A percentile compares a stretch with the other conserved stretches of the same genome.
These are phyloP conservation scores for Drosophila equinoxialis DNA, from an alignment of 1,140 invertebrate species.

Conservation along the genomic window DNA sequence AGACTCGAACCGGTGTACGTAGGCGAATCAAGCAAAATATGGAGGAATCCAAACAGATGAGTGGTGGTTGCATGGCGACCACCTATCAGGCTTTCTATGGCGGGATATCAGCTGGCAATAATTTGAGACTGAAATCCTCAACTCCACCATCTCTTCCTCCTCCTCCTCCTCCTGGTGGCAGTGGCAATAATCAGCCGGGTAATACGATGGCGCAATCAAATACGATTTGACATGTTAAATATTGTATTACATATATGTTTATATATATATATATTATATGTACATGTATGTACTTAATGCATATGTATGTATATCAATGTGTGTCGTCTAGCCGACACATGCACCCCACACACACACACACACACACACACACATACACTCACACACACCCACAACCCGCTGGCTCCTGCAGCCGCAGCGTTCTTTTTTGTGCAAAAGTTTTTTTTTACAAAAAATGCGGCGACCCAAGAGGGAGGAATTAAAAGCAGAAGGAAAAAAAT, in stretches of 20 bases:
- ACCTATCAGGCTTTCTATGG: constrained; percentile 1
- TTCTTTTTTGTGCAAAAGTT: constrained; percentile 4
- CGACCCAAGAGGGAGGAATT: too few relatives aligned
- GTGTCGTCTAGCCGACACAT: constrained; percentile 1
- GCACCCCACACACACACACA: neutral
- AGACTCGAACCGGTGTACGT: neutral
- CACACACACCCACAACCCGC: neutral
- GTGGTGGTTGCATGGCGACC: constrained; percentile 2
- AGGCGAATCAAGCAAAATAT: neutral
- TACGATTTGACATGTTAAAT: constrained; percentile 5
- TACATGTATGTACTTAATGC: neutral
- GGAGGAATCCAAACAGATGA: neutral
- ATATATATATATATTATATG: constrained; percentile 17
- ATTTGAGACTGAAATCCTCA: too few relatives aligned
- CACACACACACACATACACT: neutral
- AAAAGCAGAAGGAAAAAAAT: too few relatives aligned
- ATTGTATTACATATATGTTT: constrained; percentile 27
- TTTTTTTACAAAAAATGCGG: neutral
- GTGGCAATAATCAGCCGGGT: constrained; percentile 1
- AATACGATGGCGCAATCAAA: constrained; percentile 5
- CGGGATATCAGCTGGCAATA: neutral
- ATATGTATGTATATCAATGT: constrained; percentile 1
- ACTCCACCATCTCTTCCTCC: too few relatives aligned
- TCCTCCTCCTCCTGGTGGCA: too few relatives aligned
- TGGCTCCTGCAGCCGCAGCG: neutral